A percentile compares a stretch with the other conserved stretches of the same genome.
These are phyloP conservation scores for Lithobates pipiens DNA, from an alignment of 2,797 vertebrate genomes.

Conservation along the genomic window DNA sequence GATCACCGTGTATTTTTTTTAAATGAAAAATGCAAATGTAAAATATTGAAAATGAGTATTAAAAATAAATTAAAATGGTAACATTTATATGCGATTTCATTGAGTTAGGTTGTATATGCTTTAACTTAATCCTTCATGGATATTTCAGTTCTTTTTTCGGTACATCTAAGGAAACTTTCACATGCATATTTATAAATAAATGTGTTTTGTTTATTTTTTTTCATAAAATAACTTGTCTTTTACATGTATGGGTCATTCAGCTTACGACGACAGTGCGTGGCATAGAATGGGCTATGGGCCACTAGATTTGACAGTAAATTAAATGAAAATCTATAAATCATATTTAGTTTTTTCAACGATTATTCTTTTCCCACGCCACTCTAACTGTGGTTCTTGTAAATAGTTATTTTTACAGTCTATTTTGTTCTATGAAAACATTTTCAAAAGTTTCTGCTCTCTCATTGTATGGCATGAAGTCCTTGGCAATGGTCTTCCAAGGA, in stretches of 20 bases:
- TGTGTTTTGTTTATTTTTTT: no score
- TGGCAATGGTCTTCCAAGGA: background rate
- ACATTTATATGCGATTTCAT: no score
- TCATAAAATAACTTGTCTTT: no score
- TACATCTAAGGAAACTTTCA: no score
- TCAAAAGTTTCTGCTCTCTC: background rate
- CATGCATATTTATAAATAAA: no score
- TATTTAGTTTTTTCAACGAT: constrained; percentile 17
- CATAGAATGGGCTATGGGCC: background rate
- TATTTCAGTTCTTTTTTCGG: no score
- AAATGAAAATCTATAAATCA: constrained; percentile 32
- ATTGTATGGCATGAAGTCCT: background rate
- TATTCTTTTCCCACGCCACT: background rate
- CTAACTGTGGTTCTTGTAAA: constrained; percentile 15
- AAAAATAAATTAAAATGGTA: no score
- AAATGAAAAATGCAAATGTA: no score
- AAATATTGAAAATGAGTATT: no score
- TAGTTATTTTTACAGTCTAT: constrained; percentile 20
- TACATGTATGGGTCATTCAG: background rate
- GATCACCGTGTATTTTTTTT: no score
- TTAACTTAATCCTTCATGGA: no score
- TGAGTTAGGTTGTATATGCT: no score
- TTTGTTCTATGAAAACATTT: background rate
- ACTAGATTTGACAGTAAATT: constrained; percentile 25
- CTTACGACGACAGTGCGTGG: background rate